Percentiles rank a stretch among this genome's conserved stretches.
Evolutionary conservation across 2,888 invertebrate species (phyloP).

Genomic region (Tetragnatha montana): DNA sequence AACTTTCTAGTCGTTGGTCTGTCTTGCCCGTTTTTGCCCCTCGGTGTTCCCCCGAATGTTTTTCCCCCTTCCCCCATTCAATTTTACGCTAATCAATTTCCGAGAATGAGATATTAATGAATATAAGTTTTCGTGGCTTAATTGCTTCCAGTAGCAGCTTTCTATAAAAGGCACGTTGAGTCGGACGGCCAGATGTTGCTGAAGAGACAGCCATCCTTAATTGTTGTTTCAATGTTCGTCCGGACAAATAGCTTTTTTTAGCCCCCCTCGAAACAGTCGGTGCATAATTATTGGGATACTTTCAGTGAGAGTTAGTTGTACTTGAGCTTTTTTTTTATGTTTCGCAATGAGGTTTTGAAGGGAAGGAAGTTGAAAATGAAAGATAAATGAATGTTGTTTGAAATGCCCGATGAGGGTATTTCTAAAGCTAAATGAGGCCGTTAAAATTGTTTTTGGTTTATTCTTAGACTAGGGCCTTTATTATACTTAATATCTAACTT

Average conservation of each 20-base stretch:
- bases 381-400: too few species aligned
- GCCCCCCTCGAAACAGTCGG: neutral
- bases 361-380: neutral
- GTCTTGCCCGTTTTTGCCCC: neutral
- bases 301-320: neutral
- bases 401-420: too few species aligned
- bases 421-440: too few species aligned
- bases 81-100: constrained; percentile 58
- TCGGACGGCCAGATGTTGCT: constrained; percentile 3
- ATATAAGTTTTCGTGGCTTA: constrained; percentile 9
- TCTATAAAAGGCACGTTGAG: constrained; percentile 4
- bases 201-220: neutral
- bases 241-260: neutral
- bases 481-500: too few species aligned
- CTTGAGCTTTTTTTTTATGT: neutral
- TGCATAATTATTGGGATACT: neutral
- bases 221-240: neutral
- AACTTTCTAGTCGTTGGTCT: neutral
- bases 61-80: constrained; percentile 29
- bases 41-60: neutral
- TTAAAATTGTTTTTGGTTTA: too few species aligned
- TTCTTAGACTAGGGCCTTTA: too few species aligned
- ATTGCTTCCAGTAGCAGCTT: neutral
- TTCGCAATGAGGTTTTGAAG: neutral
- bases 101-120: constrained; percentile 38